These are phyloP conservation scores for Eidolon helvum DNA, from an alignment of 2,113 vertebrate genomes.

Conservation along the genomic window DNA sequence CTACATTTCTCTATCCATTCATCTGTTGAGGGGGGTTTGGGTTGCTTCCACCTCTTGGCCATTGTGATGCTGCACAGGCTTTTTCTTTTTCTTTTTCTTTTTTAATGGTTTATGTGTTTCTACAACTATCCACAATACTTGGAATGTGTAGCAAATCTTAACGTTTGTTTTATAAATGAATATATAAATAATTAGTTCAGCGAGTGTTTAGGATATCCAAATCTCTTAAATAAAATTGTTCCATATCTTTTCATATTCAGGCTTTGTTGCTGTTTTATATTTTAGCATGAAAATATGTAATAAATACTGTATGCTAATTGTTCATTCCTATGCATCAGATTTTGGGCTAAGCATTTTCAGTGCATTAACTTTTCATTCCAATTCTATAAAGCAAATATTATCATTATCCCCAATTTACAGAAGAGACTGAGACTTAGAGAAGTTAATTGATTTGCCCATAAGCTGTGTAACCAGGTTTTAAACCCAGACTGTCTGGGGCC, in stretches of 20 bases:
- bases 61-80: neutral
- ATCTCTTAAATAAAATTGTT: neutral
- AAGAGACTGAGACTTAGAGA: neutral
- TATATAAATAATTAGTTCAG: neutral
- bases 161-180: neutral
- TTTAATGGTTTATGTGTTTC: neutral
- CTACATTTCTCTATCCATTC: neutral
- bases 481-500: neutral
- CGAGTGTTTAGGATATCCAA: neutral
- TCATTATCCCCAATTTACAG: neutral
- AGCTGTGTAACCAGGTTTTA: neutral
- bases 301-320: neutral
- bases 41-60: neutral
- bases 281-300: neutral
- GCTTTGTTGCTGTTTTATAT: neutral
- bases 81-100: neutral
- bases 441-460: neutral
- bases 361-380: neutral
- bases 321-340: neutral
- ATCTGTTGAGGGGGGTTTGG: neutral
- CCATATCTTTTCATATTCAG: neutral
- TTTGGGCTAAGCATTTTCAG: neutral
- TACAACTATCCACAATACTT: neutral
- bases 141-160: neutral
- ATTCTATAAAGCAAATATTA: neutral